A percentile compares a stretch with the other conserved stretches of the same genome.
Conservation (phyloP, 2,888 invertebrate genomes). For the Acanthococcus lagerstroemiae region DNA sequence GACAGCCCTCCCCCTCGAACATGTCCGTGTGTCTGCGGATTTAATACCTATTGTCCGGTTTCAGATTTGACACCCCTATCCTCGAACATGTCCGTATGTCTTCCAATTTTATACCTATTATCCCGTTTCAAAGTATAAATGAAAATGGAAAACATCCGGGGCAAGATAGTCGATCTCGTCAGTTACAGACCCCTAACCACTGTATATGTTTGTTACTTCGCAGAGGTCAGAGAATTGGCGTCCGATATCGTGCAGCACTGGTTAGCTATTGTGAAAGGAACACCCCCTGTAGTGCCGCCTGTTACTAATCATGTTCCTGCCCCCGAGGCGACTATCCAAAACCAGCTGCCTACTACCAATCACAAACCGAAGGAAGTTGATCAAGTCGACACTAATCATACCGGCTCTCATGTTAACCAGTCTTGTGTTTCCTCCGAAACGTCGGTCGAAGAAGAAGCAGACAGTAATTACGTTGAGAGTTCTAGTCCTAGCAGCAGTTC, state of each 20-base stretch:
- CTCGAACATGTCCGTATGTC: no score
- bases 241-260: slow-evolving; percentile 77
- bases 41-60: no score
- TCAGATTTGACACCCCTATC: no score
- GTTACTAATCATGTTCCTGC: slow-evolving; percentile 11
- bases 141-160: no score
- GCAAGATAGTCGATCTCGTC: no score
- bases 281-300: slow-evolving; percentile 40
- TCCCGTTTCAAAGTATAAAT: no score
- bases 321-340: background rate
- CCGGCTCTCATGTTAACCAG: background rate
- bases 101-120: no score
- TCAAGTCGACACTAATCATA: background rate
- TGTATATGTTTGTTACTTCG: no score
- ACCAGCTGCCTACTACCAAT: background rate
- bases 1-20: no score
- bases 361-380: background rate
- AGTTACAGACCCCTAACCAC: no score
- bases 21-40: no score
- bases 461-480: slow-evolving; percentile 12
- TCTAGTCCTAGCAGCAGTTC: slow-evolving; percentile 23
- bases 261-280: slow-evolving; percentile 73
- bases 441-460: slow-evolving; percentile 4
- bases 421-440: background rate
- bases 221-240: slow-evolving; percentile 68